Percentiles rank a stretch among this genome's conserved stretches.
phyloP scores from a whole-genome alignment of 37 sponge, comb jelly and placozoan genomes.

The Geodia barretti region DNA sequence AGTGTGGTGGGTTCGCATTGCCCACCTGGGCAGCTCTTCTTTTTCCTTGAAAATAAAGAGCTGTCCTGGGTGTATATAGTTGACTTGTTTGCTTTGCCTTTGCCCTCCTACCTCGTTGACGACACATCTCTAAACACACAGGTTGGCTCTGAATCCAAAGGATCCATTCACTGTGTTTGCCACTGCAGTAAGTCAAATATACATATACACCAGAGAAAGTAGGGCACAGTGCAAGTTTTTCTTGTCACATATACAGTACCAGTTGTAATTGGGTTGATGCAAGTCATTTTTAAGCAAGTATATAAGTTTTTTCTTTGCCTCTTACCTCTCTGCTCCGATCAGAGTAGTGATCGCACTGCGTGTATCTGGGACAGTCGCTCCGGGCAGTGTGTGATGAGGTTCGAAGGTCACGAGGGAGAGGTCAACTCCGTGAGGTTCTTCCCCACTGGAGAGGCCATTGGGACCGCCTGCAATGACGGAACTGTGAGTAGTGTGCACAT shows the following conservation, averaged over 20 bases:
- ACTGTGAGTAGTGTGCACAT: slow-evolving; percentile 54
- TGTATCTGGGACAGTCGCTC: slow-evolving; percentile 78
- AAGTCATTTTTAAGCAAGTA: too few relatives aligned
- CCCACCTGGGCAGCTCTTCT: too few relatives aligned
- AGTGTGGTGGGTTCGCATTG: too few relatives aligned
- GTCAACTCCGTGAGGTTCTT: slow-evolving; percentile 75
- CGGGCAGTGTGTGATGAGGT: slow-evolving; percentile 74
- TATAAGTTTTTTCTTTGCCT: too few relatives aligned
- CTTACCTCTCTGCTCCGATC: not conserved
- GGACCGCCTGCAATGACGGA: slow-evolving; percentile 75
- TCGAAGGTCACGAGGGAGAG: slow-evolving; percentile 56
- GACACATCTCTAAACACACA: too few relatives aligned
- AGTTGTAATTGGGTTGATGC: too few relatives aligned
- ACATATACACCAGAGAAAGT: not conserved
- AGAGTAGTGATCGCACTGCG: slow-evolving; percentile 70
- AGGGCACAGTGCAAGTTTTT: too few relatives aligned
- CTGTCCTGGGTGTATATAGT: too few relatives aligned
- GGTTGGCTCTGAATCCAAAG: slow-evolving; percentile 36
- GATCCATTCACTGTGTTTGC: slow-evolving; percentile 59
- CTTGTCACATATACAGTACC: too few relatives aligned
- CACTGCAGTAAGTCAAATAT: slow-evolving; percentile 43
- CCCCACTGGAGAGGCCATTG: slow-evolving; percentile 82
- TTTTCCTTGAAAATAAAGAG: too few relatives aligned
- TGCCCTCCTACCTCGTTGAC: too few relatives aligned
- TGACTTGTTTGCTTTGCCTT: too few relatives aligned